Conservation (phyloP, 2,888 invertebrate species). For the Nomada goodeniana region DNA sequence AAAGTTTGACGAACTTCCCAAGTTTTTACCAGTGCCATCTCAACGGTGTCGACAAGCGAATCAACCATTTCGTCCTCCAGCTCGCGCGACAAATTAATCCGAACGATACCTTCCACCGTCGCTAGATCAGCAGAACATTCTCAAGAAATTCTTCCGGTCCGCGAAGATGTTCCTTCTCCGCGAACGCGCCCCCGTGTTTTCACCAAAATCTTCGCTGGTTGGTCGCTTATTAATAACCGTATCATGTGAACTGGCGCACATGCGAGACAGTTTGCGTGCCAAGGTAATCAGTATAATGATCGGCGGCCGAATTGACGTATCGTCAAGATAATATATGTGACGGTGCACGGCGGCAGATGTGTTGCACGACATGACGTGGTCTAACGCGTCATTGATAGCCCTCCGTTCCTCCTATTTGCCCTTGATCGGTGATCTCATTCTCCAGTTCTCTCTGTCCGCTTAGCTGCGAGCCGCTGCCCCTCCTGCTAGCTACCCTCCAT, state of each 20-base stretch:
- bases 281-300: slow-evolving; percentile 80
- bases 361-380: slow-evolving; percentile 76
- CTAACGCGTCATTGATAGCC: slow-evolving; percentile 80
- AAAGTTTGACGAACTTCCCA: too few relatives aligned
- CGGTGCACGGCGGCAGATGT: slow-evolving; percentile 80
- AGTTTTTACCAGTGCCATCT: too few relatives aligned
- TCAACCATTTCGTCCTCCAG: too few relatives aligned
- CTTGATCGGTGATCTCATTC: slow-evolving; percentile 32
- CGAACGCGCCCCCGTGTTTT: not conserved
- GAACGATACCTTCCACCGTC: too few relatives aligned
- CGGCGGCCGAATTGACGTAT: slow-evolving; percentile 81
- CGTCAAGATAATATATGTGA: slow-evolving; percentile 79
- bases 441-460: slow-evolving; percentile 31
- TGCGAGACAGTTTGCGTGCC: slow-evolving; percentile 71
- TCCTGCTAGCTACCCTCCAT: slow-evolving; percentile 77
- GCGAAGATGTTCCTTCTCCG: not conserved
- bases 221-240: slow-evolving; percentile 72
- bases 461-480: slow-evolving; percentile 29
- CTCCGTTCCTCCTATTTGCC: slow-evolving; percentile 61
- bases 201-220: slow-evolving; percentile 4
- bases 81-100: too few relatives aligned
- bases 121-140: too few relatives aligned
- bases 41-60: too few relatives aligned
- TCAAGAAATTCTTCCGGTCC: not conserved
- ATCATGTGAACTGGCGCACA: slow-evolving; percentile 70